Conservation (phyloP, 2,113 vertebrate species). For the Sebastes schlegelii region DNA sequence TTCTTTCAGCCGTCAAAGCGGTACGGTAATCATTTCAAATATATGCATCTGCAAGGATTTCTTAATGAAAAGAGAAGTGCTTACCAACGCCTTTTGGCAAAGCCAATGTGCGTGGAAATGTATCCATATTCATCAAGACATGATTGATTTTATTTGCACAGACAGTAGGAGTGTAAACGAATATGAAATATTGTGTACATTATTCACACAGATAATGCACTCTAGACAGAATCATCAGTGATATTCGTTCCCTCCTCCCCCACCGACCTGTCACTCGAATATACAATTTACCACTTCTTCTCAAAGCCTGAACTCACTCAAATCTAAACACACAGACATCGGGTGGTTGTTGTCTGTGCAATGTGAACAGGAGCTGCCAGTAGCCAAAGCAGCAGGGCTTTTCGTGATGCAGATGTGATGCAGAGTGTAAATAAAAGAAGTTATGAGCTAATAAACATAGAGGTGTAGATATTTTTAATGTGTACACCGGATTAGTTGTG, state of each 20-base stretch:
- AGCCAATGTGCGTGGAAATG: neutral
- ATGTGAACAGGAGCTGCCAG: neutral
- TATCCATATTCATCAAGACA: neutral
- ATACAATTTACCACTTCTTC: neutral
- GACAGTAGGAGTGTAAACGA: neutral
- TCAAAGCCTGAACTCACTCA: neutral
- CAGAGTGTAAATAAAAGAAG: neutral
- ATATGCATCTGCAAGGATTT: constrained; percentile 48
- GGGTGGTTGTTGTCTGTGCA: neutral
- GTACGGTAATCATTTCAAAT: constrained; percentile 12
- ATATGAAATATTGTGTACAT: neutral
- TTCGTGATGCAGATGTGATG: neutral
- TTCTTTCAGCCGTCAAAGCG: constrained; percentile 14
- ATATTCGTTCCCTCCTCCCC: neutral
- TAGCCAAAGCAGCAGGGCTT: neutral
- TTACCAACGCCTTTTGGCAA: neutral
- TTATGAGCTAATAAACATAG: neutral
- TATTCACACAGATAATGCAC: neutral
- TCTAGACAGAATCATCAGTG: neutral
- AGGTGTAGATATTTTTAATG: neutral
- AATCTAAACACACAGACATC: neutral
- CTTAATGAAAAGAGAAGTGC: neutral
- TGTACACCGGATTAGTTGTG: too few species aligned
- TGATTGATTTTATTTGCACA: neutral
- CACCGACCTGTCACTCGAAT: neutral